Evolutionary conservation across 2,888 invertebrate species (phyloP).

Genomic region (Spisula solida): DNA sequence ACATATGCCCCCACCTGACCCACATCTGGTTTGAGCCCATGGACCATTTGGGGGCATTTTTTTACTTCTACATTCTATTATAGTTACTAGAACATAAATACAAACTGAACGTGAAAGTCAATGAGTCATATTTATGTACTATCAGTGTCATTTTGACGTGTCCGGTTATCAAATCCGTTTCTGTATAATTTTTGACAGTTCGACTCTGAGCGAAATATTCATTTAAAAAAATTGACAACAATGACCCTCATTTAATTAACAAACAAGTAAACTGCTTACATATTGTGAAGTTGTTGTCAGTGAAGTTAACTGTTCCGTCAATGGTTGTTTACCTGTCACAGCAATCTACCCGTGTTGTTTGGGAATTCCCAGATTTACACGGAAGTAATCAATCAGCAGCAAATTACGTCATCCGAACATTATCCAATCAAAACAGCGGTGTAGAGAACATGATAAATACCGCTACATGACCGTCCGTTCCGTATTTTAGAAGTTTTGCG

Average conservation of each 20-base stretch:
- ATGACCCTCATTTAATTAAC: no score
- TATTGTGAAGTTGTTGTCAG: not conserved
- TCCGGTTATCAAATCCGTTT: no score
- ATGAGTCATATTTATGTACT: no score
- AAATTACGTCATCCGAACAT: not conserved
- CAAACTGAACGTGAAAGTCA: no score
- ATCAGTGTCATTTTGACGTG: no score
- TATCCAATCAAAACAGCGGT: not conserved
- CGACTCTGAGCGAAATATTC: no score
- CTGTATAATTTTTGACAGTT: no score
- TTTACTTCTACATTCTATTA: no score
- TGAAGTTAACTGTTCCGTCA: not conserved
- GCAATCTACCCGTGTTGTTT: not conserved
- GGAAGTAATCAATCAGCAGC: slow-evolving; percentile 9
- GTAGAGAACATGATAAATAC: not conserved
- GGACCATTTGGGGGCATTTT: no score
- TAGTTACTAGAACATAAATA: no score
- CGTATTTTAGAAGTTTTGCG: not conserved
- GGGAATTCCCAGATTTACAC: not conserved
- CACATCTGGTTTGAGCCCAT: no score
- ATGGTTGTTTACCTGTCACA: not conserved
- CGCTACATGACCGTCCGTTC: not conserved
- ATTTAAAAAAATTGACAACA: not conserved
- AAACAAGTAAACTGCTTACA: not conserved
- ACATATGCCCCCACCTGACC: no score